These are phyloP conservation scores for Drosophila equinoxialis DNA, from an alignment of 1,140 invertebrate genomes.

Conservation along the genomic window DNA sequence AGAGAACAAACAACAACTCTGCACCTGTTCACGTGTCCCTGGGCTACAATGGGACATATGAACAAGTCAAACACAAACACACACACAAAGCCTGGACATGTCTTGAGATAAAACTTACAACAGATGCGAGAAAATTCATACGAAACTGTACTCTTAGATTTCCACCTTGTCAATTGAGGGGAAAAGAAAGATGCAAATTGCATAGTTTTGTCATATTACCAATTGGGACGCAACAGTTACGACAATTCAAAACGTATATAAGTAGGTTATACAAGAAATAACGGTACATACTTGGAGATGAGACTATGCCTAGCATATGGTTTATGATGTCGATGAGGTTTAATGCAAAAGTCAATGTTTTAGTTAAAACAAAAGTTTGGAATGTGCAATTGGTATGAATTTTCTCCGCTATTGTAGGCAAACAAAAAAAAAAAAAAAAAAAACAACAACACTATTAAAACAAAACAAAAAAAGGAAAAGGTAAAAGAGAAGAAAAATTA, in stretches of 20 bases:
- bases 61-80: slow-evolving; percentile 18
- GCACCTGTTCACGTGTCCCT: slow-evolving; percentile 6
- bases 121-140: slow-evolving; percentile 76
- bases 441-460: background rate
- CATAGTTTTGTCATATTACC: slow-evolving; percentile 61
- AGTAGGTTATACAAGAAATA: slow-evolving; percentile 13
- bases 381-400: slow-evolving; percentile 79
- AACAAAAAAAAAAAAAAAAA: slow-evolving; percentile 4
- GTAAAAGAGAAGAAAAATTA: slow-evolving; percentile 38
- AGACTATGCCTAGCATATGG: slow-evolving; percentile 51
- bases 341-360: slow-evolving; percentile 17
- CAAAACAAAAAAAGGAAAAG: background rate
- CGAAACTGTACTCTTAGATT: slow-evolving; percentile 45
- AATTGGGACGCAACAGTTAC: slow-evolving; percentile 67
- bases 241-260: slow-evolving; percentile 16
- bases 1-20: background rate
- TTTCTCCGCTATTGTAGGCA: slow-evolving; percentile 69
- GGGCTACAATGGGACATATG: slow-evolving; percentile 24
- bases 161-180: background rate
- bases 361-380: slow-evolving; percentile 41
- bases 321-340: slow-evolving; percentile 9
- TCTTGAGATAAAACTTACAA: slow-evolving; percentile 41
- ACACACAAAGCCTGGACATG: slow-evolving; percentile 33
- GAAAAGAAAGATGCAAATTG: slow-evolving; percentile 61
- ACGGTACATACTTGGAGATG: slow-evolving; percentile 1